Evolutionary conservation across 2,113 vertebrate genomes (phyloP), one percentile per base, ranked within the genome.

Genomic region (Hoplias malabaricus): DNA sequence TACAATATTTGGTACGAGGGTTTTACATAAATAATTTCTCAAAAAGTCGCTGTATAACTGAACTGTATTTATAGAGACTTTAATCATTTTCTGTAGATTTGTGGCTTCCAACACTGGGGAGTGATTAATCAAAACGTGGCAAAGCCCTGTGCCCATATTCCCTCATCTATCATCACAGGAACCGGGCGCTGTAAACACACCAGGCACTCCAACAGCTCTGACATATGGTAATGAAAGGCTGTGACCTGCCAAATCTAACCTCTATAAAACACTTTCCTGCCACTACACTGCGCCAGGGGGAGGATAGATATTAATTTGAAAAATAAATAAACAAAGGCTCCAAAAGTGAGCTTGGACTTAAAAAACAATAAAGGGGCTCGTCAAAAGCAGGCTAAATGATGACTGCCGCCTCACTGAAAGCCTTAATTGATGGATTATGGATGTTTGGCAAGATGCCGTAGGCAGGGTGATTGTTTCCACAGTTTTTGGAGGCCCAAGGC

Each of bases 401-500:
- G 50, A 8, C 25, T 33, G 59, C 31, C 33, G 42, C 59, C 42
- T 65, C 13, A 16, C 40, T 14, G 25, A 76, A 54, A n/a, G 66
- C 40, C 56, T 14, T 80, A 81, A 84, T 75, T 69, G 82, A 82
- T 80, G 77, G 54, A 69, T 57, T 61, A 76, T 50, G 54, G 73
- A 36, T 19, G 56, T 23, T 54, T 79, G 54, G 57, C 61, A 82
- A 69, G 31, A 43, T 27, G 57, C 38, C 31, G 27, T 59, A 11
- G 81, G 57, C 65, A 48, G n/a, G 56, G 3, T 25, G 48, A 84
- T 80, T 81, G 70, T 83, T 86, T 81, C 78, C 53, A 43, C 53
- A 68, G 54, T 77, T 79, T 69, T 27, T n/a, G 19, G 27, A 31
- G 56, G 70, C 61, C 72, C 53, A 16, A 53, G 23, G 29, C 19